Evolutionary conservation across 2,888 invertebrate species (phyloP).

Genomic region (Drosophila demipolita): DNA sequence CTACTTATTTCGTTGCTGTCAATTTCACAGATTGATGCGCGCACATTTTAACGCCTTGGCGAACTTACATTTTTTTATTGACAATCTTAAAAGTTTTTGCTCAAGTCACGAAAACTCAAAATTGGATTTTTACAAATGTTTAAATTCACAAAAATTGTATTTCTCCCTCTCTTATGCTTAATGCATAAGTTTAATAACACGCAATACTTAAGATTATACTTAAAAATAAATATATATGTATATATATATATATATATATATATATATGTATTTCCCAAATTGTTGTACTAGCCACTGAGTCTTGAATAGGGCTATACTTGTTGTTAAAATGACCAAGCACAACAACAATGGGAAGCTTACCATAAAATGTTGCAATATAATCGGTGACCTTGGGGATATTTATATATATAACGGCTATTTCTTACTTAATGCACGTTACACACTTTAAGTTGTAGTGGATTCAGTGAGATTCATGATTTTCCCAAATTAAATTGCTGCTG

Average conservation of each 20-base stretch:
- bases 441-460: constrained; percentile 10
- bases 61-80: constrained; percentile 76
- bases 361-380: constrained; percentile 37
- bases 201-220: constrained; percentile 3
- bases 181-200: constrained; percentile 20
- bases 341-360: constrained; percentile 14
- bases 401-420: constrained; percentile 39
- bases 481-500: not conserved
- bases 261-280: constrained; percentile 44
- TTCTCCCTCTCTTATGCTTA: constrained; percentile 2
- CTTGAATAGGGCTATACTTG: not conserved
- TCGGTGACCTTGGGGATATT: constrained; percentile 32
- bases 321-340: not conserved
- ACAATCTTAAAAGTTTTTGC: constrained; percentile 74
- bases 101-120: constrained; percentile 56
- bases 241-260: constrained; percentile 19
- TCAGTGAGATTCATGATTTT: not conserved
- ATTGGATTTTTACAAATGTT: constrained; percentile 68
- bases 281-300: constrained; percentile 36
- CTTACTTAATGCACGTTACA: not conserved
- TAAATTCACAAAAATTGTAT: constrained; percentile 40
- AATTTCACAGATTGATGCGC: constrained; percentile 80
- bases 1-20: constrained; percentile 54
- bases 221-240: constrained; percentile 15
- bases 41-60: constrained; percentile 62